Base-by-base conservation (phyloP, 1,140 invertebrate genomes). In the Bombus confusus region DNA sequence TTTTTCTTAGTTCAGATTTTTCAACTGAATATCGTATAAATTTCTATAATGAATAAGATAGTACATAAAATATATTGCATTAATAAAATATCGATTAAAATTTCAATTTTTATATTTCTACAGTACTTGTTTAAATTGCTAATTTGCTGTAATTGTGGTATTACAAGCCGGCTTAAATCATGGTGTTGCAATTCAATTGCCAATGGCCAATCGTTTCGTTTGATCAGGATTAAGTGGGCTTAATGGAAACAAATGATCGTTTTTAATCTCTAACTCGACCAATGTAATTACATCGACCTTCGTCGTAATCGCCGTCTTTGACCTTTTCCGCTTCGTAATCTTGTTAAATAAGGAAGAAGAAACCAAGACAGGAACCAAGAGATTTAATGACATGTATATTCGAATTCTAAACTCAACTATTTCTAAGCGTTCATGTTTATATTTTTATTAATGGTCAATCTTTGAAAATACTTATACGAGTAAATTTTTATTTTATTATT, bases 161-260 rank as follows among this genome's bases (percentile, higher is more conserved):
- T 77, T 62, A 62, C 13, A 39, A 57, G 25, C 12, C 31, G n/a
- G 37, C 1, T 78, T 62, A 78, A 78, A 43, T 41, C 28, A 18
- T 71, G n/a, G 28, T 57, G 62, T 72, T 76, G 68, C 62, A 57
- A 57, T 71, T 79, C 82, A 47, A 83, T 64, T 77, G 43, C 73
- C 22, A 52, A 59, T 34, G 22, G 64, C 15, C 39, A 71, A 71
- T 69, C 64, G 82, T 62, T 83, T 15, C 57, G 43, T 68, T 68
- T 68, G 59, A 83, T 66, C 28, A 22, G n/a, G n/a, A 71, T 78
- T 84, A 84, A 84, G 41, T 37, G 75, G 66, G 43, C 18, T 47
- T 69, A 71, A 84, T 84, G 82, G 64, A 84, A 84, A 78, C 66
- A 84, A 84, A 84, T 71, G 82, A 71, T 84, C 66, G 47, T 59